These are phyloP conservation scores for Megalops cyprinoides DNA, from an alignment of 2,797 vertebrate genomes.

Conservation along the genomic window DNA sequence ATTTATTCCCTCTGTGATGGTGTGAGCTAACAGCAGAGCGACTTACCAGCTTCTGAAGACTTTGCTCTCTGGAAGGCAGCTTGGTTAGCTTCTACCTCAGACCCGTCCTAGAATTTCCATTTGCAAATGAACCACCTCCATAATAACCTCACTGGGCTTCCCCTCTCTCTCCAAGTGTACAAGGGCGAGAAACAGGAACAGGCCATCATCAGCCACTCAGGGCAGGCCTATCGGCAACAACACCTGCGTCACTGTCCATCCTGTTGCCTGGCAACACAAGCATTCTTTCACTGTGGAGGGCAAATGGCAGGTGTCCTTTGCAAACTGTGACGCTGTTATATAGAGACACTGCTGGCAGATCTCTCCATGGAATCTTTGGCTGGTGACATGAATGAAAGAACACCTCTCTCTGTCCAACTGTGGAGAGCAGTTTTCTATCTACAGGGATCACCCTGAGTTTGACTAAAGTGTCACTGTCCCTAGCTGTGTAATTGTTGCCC, in stretches of 20 bases:
- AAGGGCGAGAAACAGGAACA: constrained; percentile 8
- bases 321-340: neutral
- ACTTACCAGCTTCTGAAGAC: neutral
- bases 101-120: neutral
- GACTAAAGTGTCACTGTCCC: no score
- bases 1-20: no score
- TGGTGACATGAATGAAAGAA: neutral
- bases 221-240: constrained; percentile 28
- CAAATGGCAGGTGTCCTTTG: neutral
- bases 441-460: no score
- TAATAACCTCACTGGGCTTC: neutral
- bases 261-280: constrained; percentile 48
- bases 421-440: no score
- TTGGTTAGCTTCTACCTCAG: neutral
- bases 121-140: neutral
- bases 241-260: constrained; percentile 40
- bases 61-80: neutral
- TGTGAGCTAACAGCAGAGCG: neutral
- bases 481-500: neutral
- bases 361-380: neutral
- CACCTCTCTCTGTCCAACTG: no score
- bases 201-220: constrained; percentile 23
- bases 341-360: neutral
- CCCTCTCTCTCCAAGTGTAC: constrained; percentile 17
- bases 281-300: neutral